Evolutionary conservation across 2,888 invertebrate genomes (phyloP).

Genomic region (Agriopis marginaria): DNA sequence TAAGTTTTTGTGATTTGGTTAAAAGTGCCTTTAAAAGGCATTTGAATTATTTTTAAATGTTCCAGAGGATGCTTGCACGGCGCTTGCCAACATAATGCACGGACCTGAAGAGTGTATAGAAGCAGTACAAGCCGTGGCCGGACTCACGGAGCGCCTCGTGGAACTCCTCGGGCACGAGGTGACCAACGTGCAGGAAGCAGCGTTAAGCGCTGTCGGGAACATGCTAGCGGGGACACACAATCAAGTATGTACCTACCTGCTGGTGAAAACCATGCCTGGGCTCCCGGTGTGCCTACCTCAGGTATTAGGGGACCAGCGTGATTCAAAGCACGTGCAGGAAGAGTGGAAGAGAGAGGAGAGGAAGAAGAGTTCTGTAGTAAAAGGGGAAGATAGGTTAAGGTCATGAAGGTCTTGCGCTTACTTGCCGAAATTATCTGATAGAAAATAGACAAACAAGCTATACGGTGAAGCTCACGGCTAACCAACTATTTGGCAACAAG

Average conservation of each 20-base stretch:
- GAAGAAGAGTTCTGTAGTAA: too few species aligned
- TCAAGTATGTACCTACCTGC: background rate
- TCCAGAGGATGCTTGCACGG: slow-evolving; percentile 1
- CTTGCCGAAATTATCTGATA: too few species aligned
- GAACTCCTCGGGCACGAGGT: background rate
- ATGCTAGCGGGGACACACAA: background rate
- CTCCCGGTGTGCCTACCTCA: too few species aligned
- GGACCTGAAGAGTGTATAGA: background rate
- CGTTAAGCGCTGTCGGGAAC: background rate
- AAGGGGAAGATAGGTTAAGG: too few species aligned
- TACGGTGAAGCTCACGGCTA: too few species aligned
- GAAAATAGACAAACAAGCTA: too few species aligned
- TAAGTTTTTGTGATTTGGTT: background rate
- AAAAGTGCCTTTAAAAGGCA: background rate
- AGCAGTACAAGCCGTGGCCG: background rate
- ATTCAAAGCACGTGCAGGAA: too few species aligned
- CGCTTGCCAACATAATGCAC: background rate
- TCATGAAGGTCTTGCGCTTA: too few species aligned
- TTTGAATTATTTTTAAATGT: background rate
- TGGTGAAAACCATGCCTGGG: too few species aligned
- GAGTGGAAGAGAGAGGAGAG: too few species aligned
- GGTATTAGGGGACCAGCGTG: too few species aligned
- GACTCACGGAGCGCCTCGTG: slow-evolving; percentile 2
- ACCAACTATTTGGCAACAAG: too few species aligned
- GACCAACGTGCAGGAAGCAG: background rate